Evolutionary conservation across 2,113 vertebrate species (phyloP), one percentile per base, ranked within the genome.

Genomic region (Edolisoma coerulescens): DNA sequence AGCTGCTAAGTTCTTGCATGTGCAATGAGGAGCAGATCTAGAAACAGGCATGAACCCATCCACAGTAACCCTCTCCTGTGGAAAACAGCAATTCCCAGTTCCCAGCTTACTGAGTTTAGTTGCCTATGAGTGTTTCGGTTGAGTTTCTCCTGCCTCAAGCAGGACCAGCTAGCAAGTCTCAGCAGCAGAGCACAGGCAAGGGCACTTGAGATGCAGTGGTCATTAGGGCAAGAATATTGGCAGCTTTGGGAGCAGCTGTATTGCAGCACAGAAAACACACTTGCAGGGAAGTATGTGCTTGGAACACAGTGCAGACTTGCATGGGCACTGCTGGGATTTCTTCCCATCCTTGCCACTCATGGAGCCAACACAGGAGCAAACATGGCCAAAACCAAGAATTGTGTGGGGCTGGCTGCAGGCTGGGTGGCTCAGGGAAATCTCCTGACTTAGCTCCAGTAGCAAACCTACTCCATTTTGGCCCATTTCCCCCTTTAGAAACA

Each of bases 281-380:
- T 2, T 1, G 0, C 8, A 59, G 30, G 54, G 39, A 16, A 53
- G 24, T 39, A 20, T 1, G 0, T 0, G 1, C 8, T 45, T 21
- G 16, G 37, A 44, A 35, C 45, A 13, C n/a, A 19, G 41, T 19
- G 27, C 16, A 39, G 65, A 27, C 52, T 74, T 60, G 18, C 1
- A 3, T 52, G 57, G 45, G 21, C 63, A 61, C 17, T 47, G 53
- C 63, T 53, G 50, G 17, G 32, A 33, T 69, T 73, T 76, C 37
- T 68, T 77, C 22, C 35, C 16, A n/a, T 59, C 23, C 23, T 64
- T 70, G 13, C 28, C 1, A 1, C 45, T 65, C 68, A 23, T 23
- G 21, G 26, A 83, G 63, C 20, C 54, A 80, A 53, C 26, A 21
- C 5, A 16, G 41, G 11, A 56, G 15, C n/a, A 70, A 84, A 68